Evolutionary conservation across 2,113 vertebrate species (phyloP), one percentile per base, ranked within the genome.

Genomic region (Ptychochromis oligacanthus): DNA sequence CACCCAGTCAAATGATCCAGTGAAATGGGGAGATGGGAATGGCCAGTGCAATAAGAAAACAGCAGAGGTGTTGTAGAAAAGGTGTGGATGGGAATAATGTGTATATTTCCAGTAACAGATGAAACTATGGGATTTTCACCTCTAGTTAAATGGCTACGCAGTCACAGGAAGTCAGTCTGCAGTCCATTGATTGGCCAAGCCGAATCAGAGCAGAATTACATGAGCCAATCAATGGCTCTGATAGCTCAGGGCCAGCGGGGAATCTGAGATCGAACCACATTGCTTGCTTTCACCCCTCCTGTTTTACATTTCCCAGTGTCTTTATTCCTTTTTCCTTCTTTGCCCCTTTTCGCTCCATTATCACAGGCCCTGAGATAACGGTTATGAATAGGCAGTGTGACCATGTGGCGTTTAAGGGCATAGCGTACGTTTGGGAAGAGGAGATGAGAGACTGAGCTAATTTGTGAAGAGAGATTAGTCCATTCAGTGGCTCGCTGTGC

Each of bases 201-300:
- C 79, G 80, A 95, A 92, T 87, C 93, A 89, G 91, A 93, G 92
- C 91, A 91, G 92, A 92, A 94, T 94, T 93, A 91, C 93, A 94
- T 86, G 92, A 93, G 82, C 92, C 92, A 93, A 83, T 95, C 94
- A 93, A 94, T 94, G 91, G 26, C 88, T 81, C 62, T 88, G 90
- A 93, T 93, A 87, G 93, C 88, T 92, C 84, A 86, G 91, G 90
- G 91, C 84, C 85, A 85, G 87, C 28, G n/a, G 88, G 82, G 85
- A 82, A 83, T 88, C 84, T 89, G 84, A 85, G 83, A 92, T 93
- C 81, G 91, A 95, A 88, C 65, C 82, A 4, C 89, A 85, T 56
- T 18, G 78, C 89, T 83, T 60, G 85, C 81, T 89, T 89, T 65
- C 78, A 26, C 22, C 59, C 62, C n/a, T n/a, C 78, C 52, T 28